These are phyloP conservation scores for Scolopax mira DNA, from an alignment of 2,113 vertebrate species.

Conservation along the genomic window DNA sequence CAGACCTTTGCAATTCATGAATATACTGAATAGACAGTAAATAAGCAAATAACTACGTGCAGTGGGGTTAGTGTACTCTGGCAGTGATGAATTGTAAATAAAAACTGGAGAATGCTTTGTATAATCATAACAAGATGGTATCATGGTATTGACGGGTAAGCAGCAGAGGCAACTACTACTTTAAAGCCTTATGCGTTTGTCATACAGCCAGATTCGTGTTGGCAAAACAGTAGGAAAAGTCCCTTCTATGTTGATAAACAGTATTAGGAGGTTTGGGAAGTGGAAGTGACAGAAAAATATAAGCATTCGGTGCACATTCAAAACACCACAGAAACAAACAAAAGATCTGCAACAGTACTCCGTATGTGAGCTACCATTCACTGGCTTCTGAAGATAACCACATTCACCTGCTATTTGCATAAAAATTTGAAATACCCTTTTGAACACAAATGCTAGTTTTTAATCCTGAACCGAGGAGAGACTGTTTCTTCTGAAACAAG, in stretches of 20 bases:
- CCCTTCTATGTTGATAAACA: neutral
- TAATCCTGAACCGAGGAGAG: neutral
- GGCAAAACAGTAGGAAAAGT: neutral
- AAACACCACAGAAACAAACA: neutral
- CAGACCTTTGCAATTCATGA: neutral
- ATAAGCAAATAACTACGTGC: neutral
- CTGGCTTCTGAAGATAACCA: neutral
- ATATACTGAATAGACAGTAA: neutral
- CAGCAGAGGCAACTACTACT: neutral
- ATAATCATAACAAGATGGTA: neutral
- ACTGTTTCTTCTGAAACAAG: conserved; percentile 3
- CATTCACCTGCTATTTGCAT: neutral
- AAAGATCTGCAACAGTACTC: neutral
- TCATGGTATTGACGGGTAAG: neutral
- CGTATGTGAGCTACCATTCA: neutral
- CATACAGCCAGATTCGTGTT: neutral
- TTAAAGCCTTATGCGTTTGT: neutral
- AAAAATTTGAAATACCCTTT: neutral
- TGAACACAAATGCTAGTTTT: neutral
- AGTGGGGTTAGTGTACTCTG: neutral
- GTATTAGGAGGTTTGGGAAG: neutral
- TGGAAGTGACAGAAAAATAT: neutral
- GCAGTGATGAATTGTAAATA: conserved; percentile 1
- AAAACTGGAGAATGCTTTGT: neutral
- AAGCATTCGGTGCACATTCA: neutral